Evolutionary conservation across 2,888 invertebrate genomes (phyloP).

Genomic region (Neria commutata): DNA sequence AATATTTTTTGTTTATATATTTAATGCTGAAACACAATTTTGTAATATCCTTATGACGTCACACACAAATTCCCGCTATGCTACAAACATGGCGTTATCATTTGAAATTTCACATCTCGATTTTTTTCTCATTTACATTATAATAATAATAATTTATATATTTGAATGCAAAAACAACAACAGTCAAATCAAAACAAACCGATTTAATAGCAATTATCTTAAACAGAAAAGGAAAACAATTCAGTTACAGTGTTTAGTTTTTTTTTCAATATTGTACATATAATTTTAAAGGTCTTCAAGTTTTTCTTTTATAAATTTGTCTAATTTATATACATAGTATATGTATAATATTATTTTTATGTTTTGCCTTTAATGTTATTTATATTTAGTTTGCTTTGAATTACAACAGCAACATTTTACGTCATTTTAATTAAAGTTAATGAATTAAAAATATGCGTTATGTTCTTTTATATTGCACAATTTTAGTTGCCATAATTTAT

Average conservation of each 20-base stretch:
- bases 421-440: neutral
- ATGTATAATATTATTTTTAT: neutral
- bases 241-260: too few species aligned
- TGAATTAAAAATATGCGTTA: too few species aligned
- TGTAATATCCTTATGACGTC: too few species aligned
- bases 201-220: too few species aligned
- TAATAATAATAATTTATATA: conserved; percentile 9
- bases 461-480: too few species aligned
- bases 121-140: conserved; percentile 26
- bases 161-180: conserved; percentile 5
- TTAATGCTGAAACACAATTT: conserved; percentile 13
- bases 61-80: too few species aligned
- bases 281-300: neutral
- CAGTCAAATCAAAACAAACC: neutral
- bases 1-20: neutral
- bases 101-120: conserved; percentile 14
- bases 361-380: neutral
- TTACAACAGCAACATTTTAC: neutral
- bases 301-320: neutral
- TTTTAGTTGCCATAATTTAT: too few species aligned
- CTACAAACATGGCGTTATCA: too few species aligned
- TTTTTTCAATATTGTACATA: neutral
- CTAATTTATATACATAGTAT: neutral
- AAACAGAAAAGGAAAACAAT: too few species aligned
- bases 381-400: neutral